These are phyloP conservation scores for Hemicentrotus pulcherrimus DNA, from an alignment of 35 echinoderm and acorn worm genomes.

Conservation along the genomic window DNA sequence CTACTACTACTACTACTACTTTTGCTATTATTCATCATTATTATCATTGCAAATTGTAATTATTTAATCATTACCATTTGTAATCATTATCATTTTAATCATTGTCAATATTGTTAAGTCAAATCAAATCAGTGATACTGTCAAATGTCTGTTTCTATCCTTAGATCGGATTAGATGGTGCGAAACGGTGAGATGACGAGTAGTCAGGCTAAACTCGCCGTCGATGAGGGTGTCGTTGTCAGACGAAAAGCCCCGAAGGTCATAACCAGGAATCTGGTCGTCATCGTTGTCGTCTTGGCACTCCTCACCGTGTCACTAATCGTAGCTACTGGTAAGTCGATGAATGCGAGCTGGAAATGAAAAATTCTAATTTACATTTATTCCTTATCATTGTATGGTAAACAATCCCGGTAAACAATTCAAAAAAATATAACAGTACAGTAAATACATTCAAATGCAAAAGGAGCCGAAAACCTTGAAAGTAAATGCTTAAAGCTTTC, in stretches of 20 bases:
- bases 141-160: background rate
- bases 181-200: slow-evolving; percentile 40
- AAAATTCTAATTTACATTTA: too few species aligned
- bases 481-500: too few species aligned
- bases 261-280: slow-evolving; percentile 10
- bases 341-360: too few species aligned
- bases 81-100: background rate
- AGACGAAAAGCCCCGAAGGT: slow-evolving; percentile 5
- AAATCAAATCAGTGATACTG: background rate
- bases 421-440: too few species aligned
- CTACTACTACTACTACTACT: too few species aligned
- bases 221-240: slow-evolving; percentile 30
- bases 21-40: too few species aligned
- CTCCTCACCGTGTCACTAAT: background rate
- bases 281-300: slow-evolving; percentile 28
- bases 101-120: too few species aligned
- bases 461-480: too few species aligned
- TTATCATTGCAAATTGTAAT: too few species aligned
- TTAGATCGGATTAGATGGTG: slow-evolving; percentile 18
- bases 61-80: background rate
- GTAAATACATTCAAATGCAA: too few species aligned
- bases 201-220: slow-evolving; percentile 54
- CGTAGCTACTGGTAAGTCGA: slow-evolving; percentile 53
- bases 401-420: too few species aligned
- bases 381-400: too few species aligned